A percentile compares a stretch with the other conserved stretches of the same genome.
Evolutionary conservation across 2,797 vertebrate genomes (phyloP).

Genomic region (Silurus lanzhouensis): DNA sequence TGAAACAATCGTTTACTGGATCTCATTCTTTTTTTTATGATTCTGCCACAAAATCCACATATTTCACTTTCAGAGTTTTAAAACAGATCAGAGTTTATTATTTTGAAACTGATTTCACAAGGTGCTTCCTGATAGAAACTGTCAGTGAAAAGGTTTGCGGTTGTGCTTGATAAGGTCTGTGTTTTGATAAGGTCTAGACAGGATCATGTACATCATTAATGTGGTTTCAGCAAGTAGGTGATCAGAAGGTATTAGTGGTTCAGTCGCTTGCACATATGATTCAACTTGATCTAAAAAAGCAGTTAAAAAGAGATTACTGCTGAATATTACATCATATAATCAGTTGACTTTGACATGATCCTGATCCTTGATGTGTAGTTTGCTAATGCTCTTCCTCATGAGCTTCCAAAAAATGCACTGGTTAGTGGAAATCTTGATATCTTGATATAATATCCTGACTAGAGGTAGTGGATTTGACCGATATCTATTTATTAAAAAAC

Average conservation of each 20-base stretch:
- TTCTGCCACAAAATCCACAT: not conserved
- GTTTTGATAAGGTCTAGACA: constrained; percentile 5
- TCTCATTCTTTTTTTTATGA: not conserved
- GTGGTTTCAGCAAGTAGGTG: not conserved
- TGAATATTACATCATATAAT: not conserved
- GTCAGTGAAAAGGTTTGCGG: not conserved
- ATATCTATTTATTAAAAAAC: too few relatives aligned
- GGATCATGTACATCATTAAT: not conserved
- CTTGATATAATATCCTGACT: not conserved
- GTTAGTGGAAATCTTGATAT: not conserved
- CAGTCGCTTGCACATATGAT: not conserved
- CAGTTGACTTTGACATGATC: too few relatives aligned
- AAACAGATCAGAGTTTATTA: not conserved
- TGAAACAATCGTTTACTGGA: not conserved
- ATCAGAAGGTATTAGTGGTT: not conserved
- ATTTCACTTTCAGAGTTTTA: constrained; percentile 6
- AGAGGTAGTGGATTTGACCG: too few relatives aligned
- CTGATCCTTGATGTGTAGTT: not conserved
- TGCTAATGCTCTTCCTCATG: not conserved
- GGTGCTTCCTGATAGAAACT: not conserved
- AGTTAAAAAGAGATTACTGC: not conserved
- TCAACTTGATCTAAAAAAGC: not conserved
- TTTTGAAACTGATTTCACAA: not conserved
- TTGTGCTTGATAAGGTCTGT: not conserved
- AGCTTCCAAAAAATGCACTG: not conserved